Evolutionary conservation across 1,140 invertebrate species (phyloP).

Genomic region (Pissodes strobi): DNA sequence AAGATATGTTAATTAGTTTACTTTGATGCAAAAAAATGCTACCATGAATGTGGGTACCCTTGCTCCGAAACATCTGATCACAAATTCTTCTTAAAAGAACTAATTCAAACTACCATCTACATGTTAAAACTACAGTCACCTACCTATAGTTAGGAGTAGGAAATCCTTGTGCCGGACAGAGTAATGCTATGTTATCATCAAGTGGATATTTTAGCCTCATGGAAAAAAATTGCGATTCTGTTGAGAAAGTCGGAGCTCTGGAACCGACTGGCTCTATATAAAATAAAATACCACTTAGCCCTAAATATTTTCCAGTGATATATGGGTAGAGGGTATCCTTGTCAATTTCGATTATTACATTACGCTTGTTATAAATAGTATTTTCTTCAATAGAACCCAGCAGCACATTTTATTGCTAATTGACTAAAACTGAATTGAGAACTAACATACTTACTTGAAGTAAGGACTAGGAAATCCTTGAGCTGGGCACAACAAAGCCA

Average conservation of each 20-base stretch:
- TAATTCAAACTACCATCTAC: no score
- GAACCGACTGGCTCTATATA: conserved; percentile 57
- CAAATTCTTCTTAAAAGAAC: no score
- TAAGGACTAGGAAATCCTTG: conserved; percentile 72
- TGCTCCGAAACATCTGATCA: conserved; percentile 55
- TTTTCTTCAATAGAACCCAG: no score
- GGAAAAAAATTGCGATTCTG: conserved; percentile 53
- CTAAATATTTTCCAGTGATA: conserved; percentile 61
- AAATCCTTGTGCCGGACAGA: conserved; percentile 70
- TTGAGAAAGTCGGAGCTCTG: conserved; percentile 63
- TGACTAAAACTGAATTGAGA: conserved; percentile 73
- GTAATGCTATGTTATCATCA: conserved; percentile 57
- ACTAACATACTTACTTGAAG: conserved; percentile 74
- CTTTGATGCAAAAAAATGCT: no score
- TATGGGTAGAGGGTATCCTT: conserved; percentile 68
- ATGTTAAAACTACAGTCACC: no score
- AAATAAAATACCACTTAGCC: not conserved
- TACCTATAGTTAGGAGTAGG: conserved; percentile 74
- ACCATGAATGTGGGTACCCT: no score
- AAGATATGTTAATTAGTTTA: conserved; percentile 4
- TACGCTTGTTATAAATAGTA: no score
- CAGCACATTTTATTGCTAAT: no score
- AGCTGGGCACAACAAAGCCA: conserved; percentile 78
- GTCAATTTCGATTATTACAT: no score
- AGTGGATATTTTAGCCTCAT: conserved; percentile 21